phyloP scores from a whole-genome alignment of 2,797 vertebrate genomes.

The Tachyglossus aculeatus region DNA sequence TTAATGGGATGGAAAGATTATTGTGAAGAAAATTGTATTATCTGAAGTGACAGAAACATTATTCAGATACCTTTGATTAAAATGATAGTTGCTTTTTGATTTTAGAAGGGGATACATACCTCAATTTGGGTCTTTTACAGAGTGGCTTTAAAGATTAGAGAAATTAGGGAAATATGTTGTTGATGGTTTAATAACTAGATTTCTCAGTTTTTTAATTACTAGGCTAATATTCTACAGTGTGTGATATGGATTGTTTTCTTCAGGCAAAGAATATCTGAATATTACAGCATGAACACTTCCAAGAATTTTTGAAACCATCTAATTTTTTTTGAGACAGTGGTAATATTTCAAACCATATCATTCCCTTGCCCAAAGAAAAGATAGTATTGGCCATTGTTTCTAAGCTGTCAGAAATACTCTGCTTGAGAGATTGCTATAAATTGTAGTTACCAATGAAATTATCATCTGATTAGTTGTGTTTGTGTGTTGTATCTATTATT shows the following conservation, averaged over 20 bases:
- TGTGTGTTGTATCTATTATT: slow-evolving; percentile 33
- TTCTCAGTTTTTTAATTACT: slow-evolving; percentile 50
- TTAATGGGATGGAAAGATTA: slow-evolving; percentile 82
- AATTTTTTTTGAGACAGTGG: slow-evolving; percentile 7
- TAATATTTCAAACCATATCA: not conserved
- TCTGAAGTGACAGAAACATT: slow-evolving; percentile 79
- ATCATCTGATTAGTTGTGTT: slow-evolving; percentile 43
- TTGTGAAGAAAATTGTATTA: slow-evolving; percentile 79
- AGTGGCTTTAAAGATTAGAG: slow-evolving; percentile 82
- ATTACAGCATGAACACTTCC: slow-evolving; percentile 38
- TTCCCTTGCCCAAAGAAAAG: not conserved
- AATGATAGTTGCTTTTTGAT: slow-evolving; percentile 74
- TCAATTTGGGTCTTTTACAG: slow-evolving; percentile 71
- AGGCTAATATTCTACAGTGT: slow-evolving; percentile 20
- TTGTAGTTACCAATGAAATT: slow-evolving; percentile 13
- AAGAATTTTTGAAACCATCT: slow-evolving; percentile 13
- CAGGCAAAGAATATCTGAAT: slow-evolving; percentile 20
- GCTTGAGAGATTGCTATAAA: not conserved
- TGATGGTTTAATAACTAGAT: slow-evolving; percentile 59
- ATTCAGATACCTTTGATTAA: slow-evolving; percentile 82
- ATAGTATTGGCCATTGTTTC: not conserved
- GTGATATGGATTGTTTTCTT: slow-evolving; percentile 22
- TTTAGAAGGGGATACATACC: slow-evolving; percentile 72
- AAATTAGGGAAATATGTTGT: slow-evolving; percentile 63
- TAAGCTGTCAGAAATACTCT: slow-evolving; percentile 18